Evolutionary conservation across 2,113 vertebrate genomes (phyloP).

Genomic region (Amblyornis subalaris): DNA sequence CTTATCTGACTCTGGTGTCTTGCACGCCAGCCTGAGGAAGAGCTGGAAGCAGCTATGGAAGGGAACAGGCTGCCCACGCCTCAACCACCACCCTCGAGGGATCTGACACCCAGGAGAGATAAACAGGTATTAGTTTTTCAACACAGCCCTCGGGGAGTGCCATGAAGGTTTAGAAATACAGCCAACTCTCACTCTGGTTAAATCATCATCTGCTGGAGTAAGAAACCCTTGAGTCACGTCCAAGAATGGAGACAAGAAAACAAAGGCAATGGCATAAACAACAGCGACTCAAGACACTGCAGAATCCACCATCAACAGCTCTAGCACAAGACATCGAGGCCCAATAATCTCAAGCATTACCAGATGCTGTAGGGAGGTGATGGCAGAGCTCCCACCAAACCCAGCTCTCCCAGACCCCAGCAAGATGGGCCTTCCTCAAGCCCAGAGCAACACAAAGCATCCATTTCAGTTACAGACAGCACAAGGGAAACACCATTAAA

Average conservation of each 20-base stretch:
- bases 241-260: not conserved
- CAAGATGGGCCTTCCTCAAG: not conserved
- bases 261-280: not conserved
- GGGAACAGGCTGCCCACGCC: not conserved
- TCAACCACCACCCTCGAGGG: not conserved
- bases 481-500: fast-evolving
- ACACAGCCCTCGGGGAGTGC: not conserved
- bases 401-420: not conserved
- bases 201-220: not conserved
- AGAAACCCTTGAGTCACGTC: not conserved
- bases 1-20: not conserved
- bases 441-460: not conserved
- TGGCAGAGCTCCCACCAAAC: not conserved
- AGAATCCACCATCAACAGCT: not conserved
- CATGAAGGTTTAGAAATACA: not conserved
- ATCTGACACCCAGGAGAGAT: not conserved
- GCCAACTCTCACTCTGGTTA: not conserved
- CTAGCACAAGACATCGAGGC: fast-evolving
- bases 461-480: not conserved
- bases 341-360: not conserved
- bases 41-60: not conserved
- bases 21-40: not conserved
- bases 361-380: not conserved
- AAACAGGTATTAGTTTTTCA: not conserved
- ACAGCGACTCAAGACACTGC: not conserved